Evolutionary conservation across 2,113 vertebrate genomes (phyloP).

Genomic region (Aspidoscelis tigris): DNA sequence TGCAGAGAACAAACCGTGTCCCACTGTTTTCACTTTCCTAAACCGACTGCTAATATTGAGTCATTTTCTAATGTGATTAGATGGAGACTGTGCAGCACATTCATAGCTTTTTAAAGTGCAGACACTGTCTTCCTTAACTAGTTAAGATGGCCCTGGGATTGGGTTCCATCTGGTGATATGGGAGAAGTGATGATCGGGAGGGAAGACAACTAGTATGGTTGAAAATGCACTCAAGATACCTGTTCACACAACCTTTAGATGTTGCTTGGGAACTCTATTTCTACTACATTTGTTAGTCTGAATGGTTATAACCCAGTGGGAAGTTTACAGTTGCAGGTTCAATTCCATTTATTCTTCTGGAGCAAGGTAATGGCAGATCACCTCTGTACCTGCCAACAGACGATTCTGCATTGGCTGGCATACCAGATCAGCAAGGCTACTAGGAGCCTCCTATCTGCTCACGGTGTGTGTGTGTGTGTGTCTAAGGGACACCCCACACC

Average conservation of each 20-base stretch:
- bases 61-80: background rate
- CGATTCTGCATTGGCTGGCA: too few relatives aligned
- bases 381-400: too few relatives aligned
- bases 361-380: too few relatives aligned
- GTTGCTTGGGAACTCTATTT: background rate
- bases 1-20: background rate
- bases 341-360: too few relatives aligned
- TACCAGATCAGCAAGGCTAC: too few relatives aligned
- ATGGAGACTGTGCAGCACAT: background rate
- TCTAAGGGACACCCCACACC: too few relatives aligned
- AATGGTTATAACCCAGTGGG: too few relatives aligned
- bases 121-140: background rate
- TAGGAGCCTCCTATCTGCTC: too few relatives aligned
- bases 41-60: background rate
- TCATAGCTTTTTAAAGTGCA: background rate
- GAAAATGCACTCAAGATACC: background rate
- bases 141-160: background rate
- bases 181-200: background rate
- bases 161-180: background rate
- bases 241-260: background rate
- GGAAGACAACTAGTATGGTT: background rate
- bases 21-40: constrained; percentile 3
- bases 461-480: too few relatives aligned
- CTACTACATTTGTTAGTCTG: too few relatives aligned
- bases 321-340: too few relatives aligned